These are phyloP conservation scores for Cydia amplana DNA, from an alignment of 1,140 invertebrate species.

Conservation along the genomic window DNA sequence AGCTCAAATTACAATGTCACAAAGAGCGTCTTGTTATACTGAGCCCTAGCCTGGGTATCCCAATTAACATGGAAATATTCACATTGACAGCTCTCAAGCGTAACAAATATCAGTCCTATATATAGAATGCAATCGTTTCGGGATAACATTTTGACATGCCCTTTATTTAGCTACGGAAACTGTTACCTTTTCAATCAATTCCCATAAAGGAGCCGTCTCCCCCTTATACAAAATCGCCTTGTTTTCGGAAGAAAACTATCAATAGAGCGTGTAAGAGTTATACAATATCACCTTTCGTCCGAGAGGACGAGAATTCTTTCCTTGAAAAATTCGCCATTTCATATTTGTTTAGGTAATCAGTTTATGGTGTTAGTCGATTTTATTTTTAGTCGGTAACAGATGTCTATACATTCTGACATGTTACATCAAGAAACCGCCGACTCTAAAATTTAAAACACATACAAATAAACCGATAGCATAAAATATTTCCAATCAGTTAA, in stretches of 20 bases:
- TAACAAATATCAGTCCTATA: slow-evolving; percentile 7
- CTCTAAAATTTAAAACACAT: too few species aligned
- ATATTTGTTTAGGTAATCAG: too few species aligned
- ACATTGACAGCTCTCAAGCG: neutral
- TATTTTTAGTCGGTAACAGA: too few species aligned
- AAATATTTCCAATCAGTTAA: too few species aligned
- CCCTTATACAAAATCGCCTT: neutral
- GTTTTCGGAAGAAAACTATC: slow-evolving; percentile 26
- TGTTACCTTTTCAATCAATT: slow-evolving; percentile 40
- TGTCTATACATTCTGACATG: too few species aligned
- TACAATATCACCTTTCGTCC: too few species aligned
- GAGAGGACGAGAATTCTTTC: too few species aligned
- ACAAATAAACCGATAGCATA: too few species aligned
- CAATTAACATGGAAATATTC: slow-evolving; percentile 3
- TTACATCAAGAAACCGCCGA: too few species aligned
- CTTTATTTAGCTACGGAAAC: slow-evolving; percentile 37
- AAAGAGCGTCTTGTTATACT: neutral
- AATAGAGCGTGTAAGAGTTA: neutral
- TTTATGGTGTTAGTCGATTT: too few species aligned
- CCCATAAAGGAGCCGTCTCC: slow-evolving; percentile 26
- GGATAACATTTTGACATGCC: slow-evolving; percentile 10
- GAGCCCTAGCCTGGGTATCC: neutral
- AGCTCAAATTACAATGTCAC: neutral
- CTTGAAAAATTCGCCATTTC: too few species aligned
- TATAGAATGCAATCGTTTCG: slow-evolving; percentile 9